These are phyloP conservation scores for Pachliopta kotzebuea DNA, from an alignment of 2,888 invertebrate species.

Conservation along the genomic window DNA sequence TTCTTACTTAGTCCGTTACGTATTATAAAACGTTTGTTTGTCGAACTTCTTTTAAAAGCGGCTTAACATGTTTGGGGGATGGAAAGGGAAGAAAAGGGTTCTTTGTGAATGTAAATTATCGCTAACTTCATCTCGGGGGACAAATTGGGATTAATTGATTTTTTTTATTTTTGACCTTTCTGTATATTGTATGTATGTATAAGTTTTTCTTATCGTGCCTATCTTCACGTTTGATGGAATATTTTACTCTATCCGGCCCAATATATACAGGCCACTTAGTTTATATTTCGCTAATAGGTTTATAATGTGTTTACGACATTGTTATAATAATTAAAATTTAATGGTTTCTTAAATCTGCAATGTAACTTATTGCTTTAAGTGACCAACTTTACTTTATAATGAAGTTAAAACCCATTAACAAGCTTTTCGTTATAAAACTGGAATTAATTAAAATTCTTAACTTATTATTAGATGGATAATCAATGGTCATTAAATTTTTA, in stretches of 20 bases:
- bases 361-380: neutral
- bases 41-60: slow-evolving; percentile 72
- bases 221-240: too few species aligned
- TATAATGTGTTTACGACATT: slow-evolving; percentile 1
- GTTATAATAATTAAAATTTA: slow-evolving; percentile 36
- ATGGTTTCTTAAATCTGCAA: slow-evolving; percentile 1
- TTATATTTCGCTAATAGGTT: neutral
- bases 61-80: slow-evolving; percentile 69
- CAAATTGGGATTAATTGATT: slow-evolving; percentile 80
- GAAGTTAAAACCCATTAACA: slow-evolving; percentile 9
- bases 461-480: neutral
- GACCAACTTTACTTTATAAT: slow-evolving; percentile 14
- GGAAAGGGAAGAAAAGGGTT: slow-evolving; percentile 73
- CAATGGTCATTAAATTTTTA: neutral
- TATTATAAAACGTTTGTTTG: slow-evolving; percentile 74
- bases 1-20: slow-evolving; percentile 70
- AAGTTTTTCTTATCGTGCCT: neutral
- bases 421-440: neutral
- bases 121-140: slow-evolving; percentile 71
- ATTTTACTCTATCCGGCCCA: too few species aligned
- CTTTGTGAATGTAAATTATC: slow-evolving; percentile 70
- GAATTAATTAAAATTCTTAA: slow-evolving; percentile 6
- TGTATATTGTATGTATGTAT: neutral
- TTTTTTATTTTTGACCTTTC: slow-evolving; percentile 53
- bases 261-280: neutral